A percentile compares a stretch with the other conserved stretches of the same genome.
Evolutionary conservation across 2,888 invertebrate genomes (phyloP).

Genomic region (Cylindroiulus punctatus): DNA sequence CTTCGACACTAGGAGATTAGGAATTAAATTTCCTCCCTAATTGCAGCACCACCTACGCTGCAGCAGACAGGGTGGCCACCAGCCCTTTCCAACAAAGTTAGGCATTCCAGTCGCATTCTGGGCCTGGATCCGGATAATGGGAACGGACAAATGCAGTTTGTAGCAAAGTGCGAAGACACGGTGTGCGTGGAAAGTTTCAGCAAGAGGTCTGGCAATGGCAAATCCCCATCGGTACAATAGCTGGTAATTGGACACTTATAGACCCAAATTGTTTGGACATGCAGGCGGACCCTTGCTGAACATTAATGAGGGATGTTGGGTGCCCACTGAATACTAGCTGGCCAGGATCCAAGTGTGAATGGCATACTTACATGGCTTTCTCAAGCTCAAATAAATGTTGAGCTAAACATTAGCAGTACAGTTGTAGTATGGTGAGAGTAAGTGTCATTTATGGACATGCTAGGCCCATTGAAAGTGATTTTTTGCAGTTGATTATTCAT

Average conservation of each 20-base stretch:
- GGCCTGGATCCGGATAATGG: slow-evolving; percentile 15
- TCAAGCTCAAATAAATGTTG: no score
- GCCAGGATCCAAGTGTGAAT: no score
- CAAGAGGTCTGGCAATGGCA: slow-evolving; percentile 16
- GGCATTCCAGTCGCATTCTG: slow-evolving; percentile 22
- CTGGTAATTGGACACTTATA: slow-evolving; percentile 34
- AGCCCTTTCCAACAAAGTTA: neutral
- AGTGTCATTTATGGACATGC: no score
- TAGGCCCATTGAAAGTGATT: no score
- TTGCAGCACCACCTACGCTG: neutral
- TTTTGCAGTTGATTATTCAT: no score
- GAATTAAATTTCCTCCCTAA: slow-evolving; percentile 27
- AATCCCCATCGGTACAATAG: slow-evolving; percentile 42
- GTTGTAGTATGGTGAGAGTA: no score
- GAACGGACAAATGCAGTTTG: slow-evolving; percentile 38
- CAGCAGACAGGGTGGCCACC: neutral
- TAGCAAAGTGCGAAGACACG: slow-evolving; percentile 20
- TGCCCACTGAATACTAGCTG: neutral
- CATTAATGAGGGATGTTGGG: slow-evolving; percentile 21
- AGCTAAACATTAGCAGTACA: no score
- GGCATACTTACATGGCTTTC: no score
- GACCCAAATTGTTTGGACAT: slow-evolving; percentile 42
- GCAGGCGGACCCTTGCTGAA: slow-evolving; percentile 19
- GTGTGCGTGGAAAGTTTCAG: slow-evolving; percentile 1
- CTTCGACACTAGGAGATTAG: neutral